Percentiles rank a stretch among this genome's conserved stretches.
Evolutionary conservation across 2,797 vertebrate species (phyloP).

Genomic region (Gambusia yucatana): DNA sequence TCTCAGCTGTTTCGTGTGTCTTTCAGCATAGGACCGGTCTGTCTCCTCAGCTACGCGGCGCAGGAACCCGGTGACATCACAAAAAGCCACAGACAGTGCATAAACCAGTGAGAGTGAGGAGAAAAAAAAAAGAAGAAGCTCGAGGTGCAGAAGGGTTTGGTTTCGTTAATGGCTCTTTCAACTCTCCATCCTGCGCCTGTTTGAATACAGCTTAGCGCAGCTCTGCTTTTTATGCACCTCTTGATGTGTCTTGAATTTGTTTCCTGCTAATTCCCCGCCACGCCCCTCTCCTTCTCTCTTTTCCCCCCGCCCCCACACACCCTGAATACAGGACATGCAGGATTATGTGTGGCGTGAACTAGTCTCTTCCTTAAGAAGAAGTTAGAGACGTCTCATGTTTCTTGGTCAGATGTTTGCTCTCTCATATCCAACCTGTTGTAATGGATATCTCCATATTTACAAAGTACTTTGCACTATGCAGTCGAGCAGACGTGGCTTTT

Average conservation of each 20-base stretch:
- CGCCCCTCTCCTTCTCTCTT: no score
- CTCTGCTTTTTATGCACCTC: neutral
- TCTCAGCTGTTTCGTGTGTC: neutral
- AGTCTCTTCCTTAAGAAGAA: neutral
- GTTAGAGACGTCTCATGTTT: neutral
- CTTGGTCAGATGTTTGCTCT: neutral
- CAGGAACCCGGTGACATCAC: constrained; percentile 26
- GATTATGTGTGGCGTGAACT: neutral
- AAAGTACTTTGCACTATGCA: neutral
- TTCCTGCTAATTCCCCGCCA: neutral
- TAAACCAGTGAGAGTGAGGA: neutral
- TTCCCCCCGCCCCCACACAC: no score
- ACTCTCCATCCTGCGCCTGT: neutral
- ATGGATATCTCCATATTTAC: neutral
- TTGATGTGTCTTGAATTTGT: neutral
- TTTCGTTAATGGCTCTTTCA: neutral
- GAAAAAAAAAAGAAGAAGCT: neutral
- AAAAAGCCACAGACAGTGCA: neutral
- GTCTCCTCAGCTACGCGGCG: neutral
- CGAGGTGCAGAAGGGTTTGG: neutral
- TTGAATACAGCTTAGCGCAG: neutral
- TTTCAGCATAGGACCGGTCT: constrained; percentile 4
- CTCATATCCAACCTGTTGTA: constrained; percentile 8
- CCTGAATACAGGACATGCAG: neutral
- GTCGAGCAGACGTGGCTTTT: neutral